Base-by-base conservation (phyloP, 2,797 vertebrate species). In the Heteromormyrus szaboi region DNA sequence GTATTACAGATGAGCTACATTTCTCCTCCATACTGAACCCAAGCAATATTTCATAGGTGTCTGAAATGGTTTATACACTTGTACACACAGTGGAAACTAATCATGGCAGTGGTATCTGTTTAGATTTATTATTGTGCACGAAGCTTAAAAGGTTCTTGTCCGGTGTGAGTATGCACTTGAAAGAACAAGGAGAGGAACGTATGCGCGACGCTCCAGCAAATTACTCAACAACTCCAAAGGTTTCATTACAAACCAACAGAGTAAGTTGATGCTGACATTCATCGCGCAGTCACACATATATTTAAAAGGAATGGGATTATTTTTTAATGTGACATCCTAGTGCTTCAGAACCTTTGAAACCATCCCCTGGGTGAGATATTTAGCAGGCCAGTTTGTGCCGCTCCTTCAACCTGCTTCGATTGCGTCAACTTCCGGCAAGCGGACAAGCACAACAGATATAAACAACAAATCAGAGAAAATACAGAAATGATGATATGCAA, bases 1-100 rank as follows among this genome's bases (percentile, higher is more conserved):
- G 98, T 99, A 98, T 99, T 99, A 99, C 98, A 98, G 97, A 99
- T 98, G 97, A 98, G 97, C 97, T 97, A 98, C 97, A 98, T 98
- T 98, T 98, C 97, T 98, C 97, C 96, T 97, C 95, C 94, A 96
- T 96, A 94, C 97, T 97, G 97, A 98, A 98, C 96, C 96, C 95
- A 91, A 95, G 96, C 96, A 96, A 98, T 99, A 98, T 98, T 97
- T 99, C 97, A 98, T 96, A 96, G 96, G 92, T 95, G 96, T 96
- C 96, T 97, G 95, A 95, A 94, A 96, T 95, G 96, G 96, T 96
- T 96, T 94, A 92, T 95, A 96, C 94, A 96, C 95, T 92, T 95
- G 92, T 95, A 94, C 96, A 96, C 93, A 95, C 95, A 95, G 95
- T 95, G 95, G 94, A 95, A 96, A 95, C 95, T 96, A 96, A 99